These are phyloP conservation scores for Diplodus sargus DNA, from an alignment of 2,797 vertebrate species.

Conservation along the genomic window DNA sequence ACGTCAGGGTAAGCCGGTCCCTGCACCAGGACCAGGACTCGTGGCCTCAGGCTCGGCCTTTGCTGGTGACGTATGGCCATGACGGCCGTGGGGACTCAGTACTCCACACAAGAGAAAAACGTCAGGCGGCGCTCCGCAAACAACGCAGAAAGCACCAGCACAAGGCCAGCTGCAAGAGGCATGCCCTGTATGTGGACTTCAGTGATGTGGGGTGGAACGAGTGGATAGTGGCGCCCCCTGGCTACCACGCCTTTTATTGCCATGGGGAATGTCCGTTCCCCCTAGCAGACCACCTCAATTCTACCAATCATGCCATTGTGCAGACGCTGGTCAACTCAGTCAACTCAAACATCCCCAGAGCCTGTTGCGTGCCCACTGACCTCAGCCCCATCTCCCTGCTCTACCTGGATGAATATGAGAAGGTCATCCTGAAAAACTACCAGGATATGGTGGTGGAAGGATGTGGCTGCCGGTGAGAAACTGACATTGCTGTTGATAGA, in stretches of 20 bases:
- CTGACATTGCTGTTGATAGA: conserved; percentile 23
- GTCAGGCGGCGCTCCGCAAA: conserved; percentile 90
- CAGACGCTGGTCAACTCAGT: conserved; percentile 99
- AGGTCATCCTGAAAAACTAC: conserved; percentile 99
- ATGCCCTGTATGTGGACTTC: conserved; percentile 98
- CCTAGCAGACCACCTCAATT: conserved; percentile 97
- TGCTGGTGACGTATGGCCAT: conserved; percentile 96
- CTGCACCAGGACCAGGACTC: conserved; percentile 92
- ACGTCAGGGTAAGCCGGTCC: conserved; percentile 97
- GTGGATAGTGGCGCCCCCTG: conserved; percentile 98
- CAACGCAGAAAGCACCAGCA: conserved; percentile 91
- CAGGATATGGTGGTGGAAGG: conserved; percentile 99
- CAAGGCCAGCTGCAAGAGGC: conserved; percentile 95
- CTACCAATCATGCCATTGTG: conserved; percentile 99
- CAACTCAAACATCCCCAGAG: conserved; percentile 97
- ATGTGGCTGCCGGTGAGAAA: conserved; percentile 94
- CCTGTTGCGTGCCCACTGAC: conserved; percentile 98
- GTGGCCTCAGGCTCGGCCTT: conserved; percentile 93
- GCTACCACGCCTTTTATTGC: conserved; percentile 98
- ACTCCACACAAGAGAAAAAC: conserved; percentile 93
- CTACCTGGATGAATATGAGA: conserved; percentile 98
- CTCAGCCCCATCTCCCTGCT: conserved; percentile 98
- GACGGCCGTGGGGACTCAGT: conserved; percentile 94
- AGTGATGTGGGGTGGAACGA: conserved; percentile 99
- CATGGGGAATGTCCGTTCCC: conserved; percentile 99